Base-by-base conservation (phyloP, 2,888 invertebrate species). In the Tachina grossa region DNA sequence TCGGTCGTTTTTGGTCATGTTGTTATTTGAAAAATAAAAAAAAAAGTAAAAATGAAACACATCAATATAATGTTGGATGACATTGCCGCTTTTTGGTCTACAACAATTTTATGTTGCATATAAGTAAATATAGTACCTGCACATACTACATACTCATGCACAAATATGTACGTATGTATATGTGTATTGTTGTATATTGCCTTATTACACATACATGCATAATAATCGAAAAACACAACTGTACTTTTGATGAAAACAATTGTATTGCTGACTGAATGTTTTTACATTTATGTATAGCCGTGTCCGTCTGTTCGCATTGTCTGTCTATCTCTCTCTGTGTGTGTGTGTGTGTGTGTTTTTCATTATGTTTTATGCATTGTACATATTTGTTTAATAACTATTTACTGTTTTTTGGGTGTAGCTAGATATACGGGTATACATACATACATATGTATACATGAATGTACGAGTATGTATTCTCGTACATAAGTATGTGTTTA, bases 231-330 rank as follows among this genome's bases (percentile, higher is more conserved):
- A 77, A 76, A 83, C 85, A 76, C 83, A 85, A 85, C 85, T 85
- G 85, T 85, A 85, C 85, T 83, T 85, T 85, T 83, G 71, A 43
- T 68, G 63, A 83, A 75, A 83, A 85, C 79, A 85, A 85, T 85
- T 77, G 84, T 47, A 75, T 57, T 49, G 66, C 66, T 39, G 61
- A 41, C 63, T 63, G 59, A 13, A 39, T 55, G 14, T 13, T 31
- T 39, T 22, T 31, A 39, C 3, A 51, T 39, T 13, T 39, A 51
- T 61, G 10, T 79, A 53, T 13, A 63, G 61, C 53, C 45, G 43
- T 45, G 43, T 43, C n/a, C 55, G 55, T 19, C 11, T 43, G 65
- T 53, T 53, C 8, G n/a, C n/a, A 1, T 31, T 49, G 59, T 47
- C 9, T 45, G 43, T 75, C n/a, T 31, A 47, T 41, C 5, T 41